Conservation (phyloP, 2,113 vertebrate genomes). For the Microtus pennsylvanicus region DNA sequence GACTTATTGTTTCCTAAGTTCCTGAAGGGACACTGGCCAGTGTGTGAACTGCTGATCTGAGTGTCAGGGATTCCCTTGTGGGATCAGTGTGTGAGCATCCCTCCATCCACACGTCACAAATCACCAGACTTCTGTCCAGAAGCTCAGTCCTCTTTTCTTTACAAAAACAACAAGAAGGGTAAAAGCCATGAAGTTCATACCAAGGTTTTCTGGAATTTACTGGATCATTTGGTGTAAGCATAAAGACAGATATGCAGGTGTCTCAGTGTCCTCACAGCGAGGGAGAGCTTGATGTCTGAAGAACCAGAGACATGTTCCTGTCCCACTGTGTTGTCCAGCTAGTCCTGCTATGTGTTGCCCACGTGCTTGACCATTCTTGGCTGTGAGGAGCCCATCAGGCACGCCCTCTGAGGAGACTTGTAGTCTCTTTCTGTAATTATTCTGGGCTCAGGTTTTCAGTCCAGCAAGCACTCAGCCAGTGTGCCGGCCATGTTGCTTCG, state of each 20-base stretch:
- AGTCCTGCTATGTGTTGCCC: neutral
- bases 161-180: neutral
- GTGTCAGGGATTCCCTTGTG: neutral
- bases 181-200: neutral
- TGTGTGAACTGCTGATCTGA: neutral
- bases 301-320: neutral
- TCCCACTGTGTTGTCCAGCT: neutral
- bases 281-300: neutral
- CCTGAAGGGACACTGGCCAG: neutral
- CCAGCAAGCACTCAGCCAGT: neutral
- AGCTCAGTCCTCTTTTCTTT: neutral
- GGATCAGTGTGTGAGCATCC: neutral
- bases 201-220: neutral
- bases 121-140: neutral
- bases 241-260: neutral
- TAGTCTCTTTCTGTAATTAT: neutral
- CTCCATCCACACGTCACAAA: neutral
- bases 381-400: neutral
- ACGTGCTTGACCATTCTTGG: neutral
- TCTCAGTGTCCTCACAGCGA: fast-evolving
- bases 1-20: neutral
- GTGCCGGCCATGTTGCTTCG: neutral
- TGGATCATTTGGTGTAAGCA: neutral
- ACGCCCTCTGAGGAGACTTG: neutral
- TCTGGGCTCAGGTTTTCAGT: neutral